A percentile compares a stretch with the other conserved stretches of the same genome.
Evolutionary conservation across 2,888 invertebrate species (phyloP).

Genomic region (Sarcophaga caerulescens): DNA sequence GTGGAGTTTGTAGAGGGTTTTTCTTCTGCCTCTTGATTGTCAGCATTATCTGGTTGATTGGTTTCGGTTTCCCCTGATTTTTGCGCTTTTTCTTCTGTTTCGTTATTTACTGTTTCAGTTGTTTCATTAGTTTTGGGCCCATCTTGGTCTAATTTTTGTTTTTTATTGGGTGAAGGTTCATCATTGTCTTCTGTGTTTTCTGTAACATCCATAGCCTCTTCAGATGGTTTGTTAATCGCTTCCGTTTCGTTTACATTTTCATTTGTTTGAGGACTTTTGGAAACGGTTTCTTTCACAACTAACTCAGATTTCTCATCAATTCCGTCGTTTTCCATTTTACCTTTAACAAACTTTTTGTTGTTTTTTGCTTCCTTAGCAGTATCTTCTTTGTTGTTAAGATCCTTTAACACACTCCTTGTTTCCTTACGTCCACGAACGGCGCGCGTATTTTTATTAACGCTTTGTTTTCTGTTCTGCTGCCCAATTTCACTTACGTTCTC

Average conservation of each 20-base stretch:
- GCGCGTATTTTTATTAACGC: slow-evolving; percentile 6
- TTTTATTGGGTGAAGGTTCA: slow-evolving; percentile 30
- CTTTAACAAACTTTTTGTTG: not conserved
- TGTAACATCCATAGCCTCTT: slow-evolving; percentile 6
- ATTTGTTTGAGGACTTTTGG: not conserved
- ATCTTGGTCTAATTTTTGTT: slow-evolving; percentile 9
- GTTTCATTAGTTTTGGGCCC: not conserved
- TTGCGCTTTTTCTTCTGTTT: not conserved
- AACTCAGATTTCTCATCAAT: not conserved
- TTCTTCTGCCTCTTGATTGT: not conserved
- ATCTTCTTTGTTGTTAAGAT: not conserved
- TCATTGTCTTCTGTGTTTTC: slow-evolving; percentile 9
- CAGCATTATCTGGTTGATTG: not conserved
- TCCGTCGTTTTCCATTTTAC: slow-evolving; percentile 21
- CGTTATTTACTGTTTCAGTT: not conserved
- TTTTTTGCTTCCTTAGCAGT: not conserved
- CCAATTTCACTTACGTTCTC: slow-evolving; percentile 1
- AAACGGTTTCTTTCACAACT: not conserved
- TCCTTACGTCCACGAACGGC: slow-evolving; percentile 23
- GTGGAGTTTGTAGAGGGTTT: not conserved
- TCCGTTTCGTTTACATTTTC: not conserved
- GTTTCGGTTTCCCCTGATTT: not conserved
- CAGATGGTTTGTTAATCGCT: not conserved
- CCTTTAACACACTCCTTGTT: not conserved
- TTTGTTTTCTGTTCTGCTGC: not conserved